Evolutionary conservation across 30 jellyfish, hydroid and myxozoan species (phyloP).

Genomic region (Aurelia coerulea): DNA sequence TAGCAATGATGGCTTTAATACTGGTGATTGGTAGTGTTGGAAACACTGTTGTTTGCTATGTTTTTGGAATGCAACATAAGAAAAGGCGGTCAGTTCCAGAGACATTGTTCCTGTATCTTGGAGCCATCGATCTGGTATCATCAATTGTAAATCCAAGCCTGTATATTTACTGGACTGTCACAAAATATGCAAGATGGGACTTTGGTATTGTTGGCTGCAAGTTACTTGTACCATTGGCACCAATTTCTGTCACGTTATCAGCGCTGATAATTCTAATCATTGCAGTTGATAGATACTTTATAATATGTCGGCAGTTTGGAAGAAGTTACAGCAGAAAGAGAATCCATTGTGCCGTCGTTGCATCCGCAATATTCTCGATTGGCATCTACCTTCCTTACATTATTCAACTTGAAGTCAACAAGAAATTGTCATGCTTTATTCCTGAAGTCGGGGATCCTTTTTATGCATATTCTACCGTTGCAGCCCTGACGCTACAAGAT

Average conservation of each 20-base stretch:
- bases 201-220: slow-evolving; percentile 92
- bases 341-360: slow-evolving; percentile 47
- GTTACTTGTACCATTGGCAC: slow-evolving; percentile 75
- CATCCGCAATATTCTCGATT: slow-evolving; percentile 55
- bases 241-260: slow-evolving; percentile 84
- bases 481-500: slow-evolving; percentile 69
- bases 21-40: slow-evolving; percentile 86
- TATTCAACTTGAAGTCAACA: slow-evolving; percentile 3
- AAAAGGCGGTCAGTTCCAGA: slow-evolving; percentile 85
- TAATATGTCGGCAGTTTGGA: slow-evolving; percentile 78
- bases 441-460: slow-evolving; percentile 6
- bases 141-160: slow-evolving; percentile 85
- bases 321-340: slow-evolving; percentile 54
- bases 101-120: slow-evolving; percentile 72
- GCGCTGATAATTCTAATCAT: slow-evolving; percentile 80
- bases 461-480: slow-evolving; percentile 69
- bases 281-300: slow-evolving; percentile 88
- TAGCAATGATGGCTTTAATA: slow-evolving; percentile 56
- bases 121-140: slow-evolving; percentile 78
- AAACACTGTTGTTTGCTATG: slow-evolving; percentile 80
- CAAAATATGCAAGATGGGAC: slow-evolving; percentile 78
- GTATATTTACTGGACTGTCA: slow-evolving; percentile 77
- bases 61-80: slow-evolving; percentile 72
- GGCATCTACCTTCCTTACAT: slow-evolving; percentile 68
- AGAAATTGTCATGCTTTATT: slow-evolving; percentile 43